phyloP scores from a whole-genome alignment of 2,888 invertebrate genomes.

The Hybos culiciformis region DNA sequence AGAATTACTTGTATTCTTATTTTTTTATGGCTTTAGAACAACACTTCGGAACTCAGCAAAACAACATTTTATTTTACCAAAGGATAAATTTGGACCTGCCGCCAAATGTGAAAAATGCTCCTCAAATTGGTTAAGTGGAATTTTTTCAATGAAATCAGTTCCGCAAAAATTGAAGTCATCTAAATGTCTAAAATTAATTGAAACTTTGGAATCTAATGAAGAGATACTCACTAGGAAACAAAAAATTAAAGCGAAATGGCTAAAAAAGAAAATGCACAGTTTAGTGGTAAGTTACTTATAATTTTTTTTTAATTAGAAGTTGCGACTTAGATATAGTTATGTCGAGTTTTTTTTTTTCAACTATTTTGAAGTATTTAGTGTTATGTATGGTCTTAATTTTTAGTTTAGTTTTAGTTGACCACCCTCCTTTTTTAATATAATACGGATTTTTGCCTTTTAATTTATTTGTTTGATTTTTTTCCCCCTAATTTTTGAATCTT shows the following conservation, averaged over 20 bases:
- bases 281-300: slow-evolving; percentile 4
- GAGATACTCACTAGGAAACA: slow-evolving; percentile 4
- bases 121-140: slow-evolving; percentile 11
- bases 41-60: slow-evolving; percentile 1
- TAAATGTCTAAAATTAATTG: slow-evolving; percentile 4
- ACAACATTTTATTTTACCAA: slow-evolving; percentile 1
- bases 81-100: slow-evolving; percentile 6
- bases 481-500: no score
- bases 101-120: slow-evolving; percentile 14
- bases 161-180: slow-evolving; percentile 1
- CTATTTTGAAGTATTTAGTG: background rate
- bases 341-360: background rate
- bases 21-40: no score
- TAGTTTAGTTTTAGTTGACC: background rate
- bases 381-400: background rate
- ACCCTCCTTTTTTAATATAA: background rate
- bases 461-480: no score
- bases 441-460: background rate
- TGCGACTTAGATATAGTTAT: background rate
- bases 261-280: background rate
- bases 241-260: slow-evolving; percentile 10
- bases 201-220: slow-evolving; percentile 1
- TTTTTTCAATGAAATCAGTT: slow-evolving; percentile 4
- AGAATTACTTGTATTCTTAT: no score
- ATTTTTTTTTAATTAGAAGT: slow-evolving; percentile 1